Conservation (phyloP, 64 coral and sea anemone species). For the Dendronephthya gigantea region DNA sequence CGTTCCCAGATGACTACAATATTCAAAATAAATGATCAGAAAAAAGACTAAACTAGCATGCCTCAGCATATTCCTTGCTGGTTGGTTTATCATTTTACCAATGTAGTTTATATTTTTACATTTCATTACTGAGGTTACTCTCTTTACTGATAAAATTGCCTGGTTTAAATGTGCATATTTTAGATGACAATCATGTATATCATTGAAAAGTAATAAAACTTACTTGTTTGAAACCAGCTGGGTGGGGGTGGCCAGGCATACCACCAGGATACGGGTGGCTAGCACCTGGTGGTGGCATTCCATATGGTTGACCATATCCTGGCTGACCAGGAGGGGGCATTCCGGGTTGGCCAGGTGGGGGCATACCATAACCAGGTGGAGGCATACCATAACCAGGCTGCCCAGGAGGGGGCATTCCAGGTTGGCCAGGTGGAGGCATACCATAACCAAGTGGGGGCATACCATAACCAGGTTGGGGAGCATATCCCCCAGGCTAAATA, state of each 20-base stretch:
- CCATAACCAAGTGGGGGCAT: background rate
- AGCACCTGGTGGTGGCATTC: background rate
- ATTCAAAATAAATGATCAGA: background rate
- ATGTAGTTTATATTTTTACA: too few species aligned
- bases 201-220: background rate
- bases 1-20: background rate
- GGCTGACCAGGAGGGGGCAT: background rate
- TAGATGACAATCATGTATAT: background rate
- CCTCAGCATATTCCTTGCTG: too few species aligned
- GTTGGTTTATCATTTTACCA: too few species aligned
- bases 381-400: background rate
- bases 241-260: background rate
- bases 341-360: slow-evolving; percentile 1
- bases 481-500: background rate
- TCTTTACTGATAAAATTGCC: too few species aligned
- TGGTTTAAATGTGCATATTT: too few species aligned
- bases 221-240: background rate
- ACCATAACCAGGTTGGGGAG: background rate
- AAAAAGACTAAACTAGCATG: background rate
- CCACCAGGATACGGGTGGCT: slow-evolving; percentile 1
- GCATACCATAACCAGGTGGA: background rate
- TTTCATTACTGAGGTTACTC: too few species aligned
- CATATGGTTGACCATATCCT: background rate
- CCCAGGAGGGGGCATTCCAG: background rate
- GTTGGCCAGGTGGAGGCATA: background rate